Base-by-base conservation (phyloP, 2,888 invertebrate genomes). In the Caenorhabditis sinica region DNA sequence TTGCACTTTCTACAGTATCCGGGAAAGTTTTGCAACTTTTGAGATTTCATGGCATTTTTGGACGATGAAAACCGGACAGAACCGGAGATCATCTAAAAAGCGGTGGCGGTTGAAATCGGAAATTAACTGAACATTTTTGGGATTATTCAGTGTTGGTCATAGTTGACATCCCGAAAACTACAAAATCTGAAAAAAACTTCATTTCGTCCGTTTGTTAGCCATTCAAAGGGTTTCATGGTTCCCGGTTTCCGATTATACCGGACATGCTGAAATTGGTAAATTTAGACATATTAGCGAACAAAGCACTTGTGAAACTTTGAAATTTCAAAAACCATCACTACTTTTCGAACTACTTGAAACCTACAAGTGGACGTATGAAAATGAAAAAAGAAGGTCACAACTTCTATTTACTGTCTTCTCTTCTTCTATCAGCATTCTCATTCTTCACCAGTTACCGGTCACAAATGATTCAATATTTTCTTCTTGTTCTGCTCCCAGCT, bases 371-470 rank as follows among this genome's bases (percentile, higher is more conserved):
- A 71, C 69, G 56, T 28, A 63, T 68, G 68, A 68, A 68, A 69
- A 43, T 23, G 61, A 63, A 82, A 81, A 75, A 82, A 82, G 82
- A 82, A 82, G 82, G 82, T 75, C 82, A 75, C 74, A 51, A 61
- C 68, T 30, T 65, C 28, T n/a, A 23, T 58, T 25, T 1, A 60
- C 49, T 33, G 20, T 28, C 28, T 13, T 66, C 58, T 23, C n/a
- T n/a, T n/a, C n/a, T n/a, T n/a, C 13, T 40, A 40, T 40, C 13
- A 36, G 9, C 33, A 36, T 40, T 40, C 40, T 40, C 40, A 40
- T 40, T 40, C 40, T 40, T 40, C 13, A 40, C 40, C 13, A 6
- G 40, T 40, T 40, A 40, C 40, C n/a, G 40, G 40, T 40, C 40
- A 40, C 40, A 40, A n/a, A 82, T 58, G 73, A 73, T 75, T 61